Evolutionary conservation across 2,888 invertebrate genomes (phyloP), one percentile per base, ranked within the genome.

Genomic region (Mythimna impura): DNA sequence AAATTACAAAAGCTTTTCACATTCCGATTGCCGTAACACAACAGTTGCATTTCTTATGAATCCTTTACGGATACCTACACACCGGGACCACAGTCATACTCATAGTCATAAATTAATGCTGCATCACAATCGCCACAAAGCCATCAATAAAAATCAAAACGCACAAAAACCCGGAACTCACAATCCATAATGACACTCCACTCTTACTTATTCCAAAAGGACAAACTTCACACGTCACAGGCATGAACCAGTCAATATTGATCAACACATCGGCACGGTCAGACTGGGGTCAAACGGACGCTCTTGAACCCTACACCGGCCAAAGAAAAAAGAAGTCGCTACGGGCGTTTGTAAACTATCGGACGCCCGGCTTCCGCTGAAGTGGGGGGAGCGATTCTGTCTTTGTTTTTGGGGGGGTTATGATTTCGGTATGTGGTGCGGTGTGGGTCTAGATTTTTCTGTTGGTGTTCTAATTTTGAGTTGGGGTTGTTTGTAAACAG

Each of bases 261-360:
- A 86, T 84, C 79, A 80, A 76, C 73, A 68, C 78, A 66, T 80
- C 77, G 76, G 36, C 66, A 82, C 84, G 87, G 89, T 87, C 87
- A 89, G 84, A 65, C 71, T 65, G 75, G 80, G 85, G 83, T 85
- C 86, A 82, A 66, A 55, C 54, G 62, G 20, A 8, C 78, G 90
- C 90, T 82, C 90, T 90, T 90, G 90, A 90, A 89, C 90, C 81
- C 84, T 84, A 77, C 58, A 77, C 73, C 71, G 60, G 63, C 58
- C 52, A 80, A 77, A 84, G 84, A 75, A 84, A 85, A 86, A 86
- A 85, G 84, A 82, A 74, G 66, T 30, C 40, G 25, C 50, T 55
- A 64, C 66, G 67, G 30, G 60, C 82, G 76, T 68, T 76, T 78
- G 79, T 79, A 83, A 71, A 80, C 82, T 83, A 80, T 82, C 82